These are phyloP conservation scores for Saxicola maurus DNA, from an alignment of 2,797 vertebrate genomes.

Conservation along the genomic window DNA sequence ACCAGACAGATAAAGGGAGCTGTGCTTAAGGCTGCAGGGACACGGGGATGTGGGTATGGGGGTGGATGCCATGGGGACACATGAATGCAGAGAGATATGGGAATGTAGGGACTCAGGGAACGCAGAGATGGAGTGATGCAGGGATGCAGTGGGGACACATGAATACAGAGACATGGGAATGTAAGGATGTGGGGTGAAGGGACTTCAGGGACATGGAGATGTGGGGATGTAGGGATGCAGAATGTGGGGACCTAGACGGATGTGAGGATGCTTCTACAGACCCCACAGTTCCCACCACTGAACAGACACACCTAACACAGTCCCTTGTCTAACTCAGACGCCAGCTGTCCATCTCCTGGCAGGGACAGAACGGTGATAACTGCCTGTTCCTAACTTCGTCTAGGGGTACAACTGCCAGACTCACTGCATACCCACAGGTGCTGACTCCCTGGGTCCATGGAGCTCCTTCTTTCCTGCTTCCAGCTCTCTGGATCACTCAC, in stretches of 20 bases:
- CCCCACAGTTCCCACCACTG: accelerated
- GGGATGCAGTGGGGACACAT: not conserved
- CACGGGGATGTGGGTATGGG: not conserved
- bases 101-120: not conserved
- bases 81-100: not conserved
- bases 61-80: not conserved
- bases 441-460: not conserved
- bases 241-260: not conserved
- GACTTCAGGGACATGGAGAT: not conserved
- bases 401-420: not conserved
- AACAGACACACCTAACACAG: not conserved
- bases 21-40: not conserved
- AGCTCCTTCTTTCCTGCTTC: not conserved
- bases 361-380: not conserved
- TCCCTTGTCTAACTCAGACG: not conserved
- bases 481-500: not conserved
- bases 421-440: not conserved
- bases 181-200: not conserved
- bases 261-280: not conserved
- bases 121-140: not conserved
- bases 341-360: not conserved
- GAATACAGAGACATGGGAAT: not conserved
- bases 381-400: not conserved
- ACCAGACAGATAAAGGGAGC: not conserved
- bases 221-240: not conserved